A percentile compares a stretch with the other conserved stretches of the same genome.
Evolutionary conservation across 2,113 vertebrate genomes (phyloP).

Genomic region (Lamprologus lemairii): DNA sequence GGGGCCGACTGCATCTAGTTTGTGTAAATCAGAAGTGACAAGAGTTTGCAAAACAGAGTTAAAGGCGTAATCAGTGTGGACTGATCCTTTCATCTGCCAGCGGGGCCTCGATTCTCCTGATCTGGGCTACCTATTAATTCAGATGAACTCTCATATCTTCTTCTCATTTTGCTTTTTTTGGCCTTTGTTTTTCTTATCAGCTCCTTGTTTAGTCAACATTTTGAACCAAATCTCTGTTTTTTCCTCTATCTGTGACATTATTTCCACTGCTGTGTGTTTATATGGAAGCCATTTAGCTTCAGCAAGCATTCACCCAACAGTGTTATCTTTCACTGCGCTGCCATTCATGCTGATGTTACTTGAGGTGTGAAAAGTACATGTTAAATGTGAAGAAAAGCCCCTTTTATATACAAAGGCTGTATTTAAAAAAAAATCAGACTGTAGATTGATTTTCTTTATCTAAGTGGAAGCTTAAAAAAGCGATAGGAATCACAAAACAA

Average conservation of each 20-base stretch:
- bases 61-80: constrained; percentile 12
- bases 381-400: constrained; percentile 1
- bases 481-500: neutral
- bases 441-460: neutral
- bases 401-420: neutral
- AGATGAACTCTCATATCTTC: neutral
- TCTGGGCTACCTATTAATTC: neutral
- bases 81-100: neutral
- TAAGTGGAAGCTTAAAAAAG: neutral
- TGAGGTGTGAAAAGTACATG: constrained; percentile 16
- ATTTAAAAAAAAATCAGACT: neutral
- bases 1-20: neutral
- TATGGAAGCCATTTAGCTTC: neutral
- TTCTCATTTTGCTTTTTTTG: neutral
- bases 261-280: constrained; percentile 10
- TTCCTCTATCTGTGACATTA: neutral
- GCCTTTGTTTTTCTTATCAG: constrained; percentile 11
- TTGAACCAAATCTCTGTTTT: neutral
- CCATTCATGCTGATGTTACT: neutral
- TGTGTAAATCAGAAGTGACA: constrained; percentile 51
- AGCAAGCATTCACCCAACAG: neutral
- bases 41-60: constrained; percentile 60
- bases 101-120: neutral
- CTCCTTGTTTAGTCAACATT: neutral
- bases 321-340: neutral